Evolutionary conservation across 2,888 invertebrate species (phyloP), one percentile per base, ranked within the genome.

Genomic region (Caenorhabditis drosophilae): DNA sequence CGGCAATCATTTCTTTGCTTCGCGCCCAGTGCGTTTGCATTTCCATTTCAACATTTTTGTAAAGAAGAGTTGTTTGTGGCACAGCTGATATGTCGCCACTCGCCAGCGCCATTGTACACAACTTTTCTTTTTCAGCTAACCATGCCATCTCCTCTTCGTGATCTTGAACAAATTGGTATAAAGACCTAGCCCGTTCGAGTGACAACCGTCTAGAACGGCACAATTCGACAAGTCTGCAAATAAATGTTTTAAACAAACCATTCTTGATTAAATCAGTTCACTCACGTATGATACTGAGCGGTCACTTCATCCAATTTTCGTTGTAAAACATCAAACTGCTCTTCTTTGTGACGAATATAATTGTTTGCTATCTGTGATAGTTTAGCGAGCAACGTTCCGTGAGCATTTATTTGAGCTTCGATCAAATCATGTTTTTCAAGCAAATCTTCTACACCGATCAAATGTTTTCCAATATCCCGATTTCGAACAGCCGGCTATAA

Each of bases 141-240:
- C 97, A 97, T 0, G 92, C 90, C 86, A 96, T 95, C 85, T 97
- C 97, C 80, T 97, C 97, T 79, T 97, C 96, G 78, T 93, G 91
- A 84, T 97, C 96, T 85, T 95, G 93, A 11, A 73, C 86, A 86
- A 97, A 95, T 85, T 95, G 93, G 86, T 91, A 95, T 80, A 93
- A 91, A 82, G 92, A 91, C 60, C 93, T 88, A 0, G 94, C 93
- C 80, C 95, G 93, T 84, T 96, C 94, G 15, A 98, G 86, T 15
- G 91, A 88, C 3, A 54, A 90, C 68, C 92, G 90, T 7, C 94
- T 89, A 76, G 89, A 89, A 53, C 90, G 89, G 40, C 90, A 90
- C 35, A 90, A 88, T 44, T 90, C 89, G 15, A 89, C 86, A 59
- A 91, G 83, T 45, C 89, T 89, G 34, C 7, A 61, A 47, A 22